Evolutionary conservation across 37 sponge, comb jelly and placozoan species (phyloP).

Genomic region (Agelas oroides): DNA sequence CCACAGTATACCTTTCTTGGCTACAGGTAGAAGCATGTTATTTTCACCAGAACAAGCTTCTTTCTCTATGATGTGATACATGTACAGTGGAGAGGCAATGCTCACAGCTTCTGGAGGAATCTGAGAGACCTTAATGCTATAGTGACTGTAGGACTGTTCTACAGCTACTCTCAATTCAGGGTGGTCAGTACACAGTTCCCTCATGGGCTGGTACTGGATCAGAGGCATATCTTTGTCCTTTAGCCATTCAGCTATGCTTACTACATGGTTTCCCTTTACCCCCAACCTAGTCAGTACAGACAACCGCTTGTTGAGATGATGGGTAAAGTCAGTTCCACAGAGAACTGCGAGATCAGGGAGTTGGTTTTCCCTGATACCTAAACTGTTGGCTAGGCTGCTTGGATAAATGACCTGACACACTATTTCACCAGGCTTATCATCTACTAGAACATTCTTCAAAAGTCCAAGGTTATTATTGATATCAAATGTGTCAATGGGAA

Average conservation of each 20-base stretch:
- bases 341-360: constrained; percentile 53
- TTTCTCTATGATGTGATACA: too few relatives aligned
- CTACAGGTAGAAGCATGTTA: background rate
- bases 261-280: background rate
- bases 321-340: constrained; percentile 64
- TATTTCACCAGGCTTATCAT: constrained; percentile 5
- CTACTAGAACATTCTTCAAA: too few relatives aligned
- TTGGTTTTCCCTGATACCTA: constrained; percentile 22
- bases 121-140: too few relatives aligned
- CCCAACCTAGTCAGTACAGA: background rate
- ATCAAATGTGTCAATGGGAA: constrained; percentile 3
- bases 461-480: too few relatives aligned
- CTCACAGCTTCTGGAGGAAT: too few relatives aligned
- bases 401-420: background rate
- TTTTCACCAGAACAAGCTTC: background rate
- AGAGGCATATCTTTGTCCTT: background rate
- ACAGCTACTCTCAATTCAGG: background rate
- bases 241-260: constrained; percentile 14
- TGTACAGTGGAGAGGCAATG: too few relatives aligned
- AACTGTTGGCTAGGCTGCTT: background rate
- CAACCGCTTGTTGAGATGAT: background rate
- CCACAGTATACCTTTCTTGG: background rate
- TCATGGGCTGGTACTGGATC: background rate
- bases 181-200: background rate
- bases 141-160: background rate